phyloP scores from a whole-genome alignment of 2,113 vertebrate species.

The Gallinago paraguaiae region DNA sequence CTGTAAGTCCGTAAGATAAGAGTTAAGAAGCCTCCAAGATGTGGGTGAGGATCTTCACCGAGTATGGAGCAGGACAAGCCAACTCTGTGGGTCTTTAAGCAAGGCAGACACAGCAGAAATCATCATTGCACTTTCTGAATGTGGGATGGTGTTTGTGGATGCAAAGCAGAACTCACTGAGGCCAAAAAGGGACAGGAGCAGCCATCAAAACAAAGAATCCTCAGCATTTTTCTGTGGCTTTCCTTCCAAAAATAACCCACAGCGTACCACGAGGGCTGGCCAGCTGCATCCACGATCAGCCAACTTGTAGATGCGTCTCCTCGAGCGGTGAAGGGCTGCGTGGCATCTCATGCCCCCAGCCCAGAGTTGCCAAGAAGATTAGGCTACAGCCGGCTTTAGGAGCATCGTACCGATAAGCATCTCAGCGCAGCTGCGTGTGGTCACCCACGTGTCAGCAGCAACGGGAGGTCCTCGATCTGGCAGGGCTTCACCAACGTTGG shows the following conservation, averaged over 20 bases:
- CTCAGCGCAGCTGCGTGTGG: fast-evolving
- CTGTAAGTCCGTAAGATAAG: not conserved
- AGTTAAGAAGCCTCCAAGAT: not conserved
- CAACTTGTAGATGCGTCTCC: not conserved
- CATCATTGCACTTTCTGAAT: not conserved
- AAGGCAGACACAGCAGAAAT: not conserved
- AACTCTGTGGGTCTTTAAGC: not conserved
- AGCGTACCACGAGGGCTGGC: not conserved
- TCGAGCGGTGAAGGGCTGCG: not conserved
- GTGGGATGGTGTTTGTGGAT: not conserved
- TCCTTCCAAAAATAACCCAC: not conserved
- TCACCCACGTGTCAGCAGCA: not conserved
- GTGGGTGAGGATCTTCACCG: not conserved
- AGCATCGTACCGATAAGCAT: not conserved
- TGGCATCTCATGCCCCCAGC: not conserved
- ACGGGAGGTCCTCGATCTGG: not conserved
- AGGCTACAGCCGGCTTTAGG: not conserved
- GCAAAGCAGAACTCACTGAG: not conserved
- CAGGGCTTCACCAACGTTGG: not conserved
- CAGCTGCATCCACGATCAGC: not conserved
- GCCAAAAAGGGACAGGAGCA: not conserved
- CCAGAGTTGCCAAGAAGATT: not conserved
- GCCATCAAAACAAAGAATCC: not conserved
- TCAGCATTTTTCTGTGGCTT: not conserved
- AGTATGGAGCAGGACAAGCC: not conserved